phyloP scores from a whole-genome alignment of 2,888 invertebrate genomes.

The Drosophila kokeensis region DNA sequence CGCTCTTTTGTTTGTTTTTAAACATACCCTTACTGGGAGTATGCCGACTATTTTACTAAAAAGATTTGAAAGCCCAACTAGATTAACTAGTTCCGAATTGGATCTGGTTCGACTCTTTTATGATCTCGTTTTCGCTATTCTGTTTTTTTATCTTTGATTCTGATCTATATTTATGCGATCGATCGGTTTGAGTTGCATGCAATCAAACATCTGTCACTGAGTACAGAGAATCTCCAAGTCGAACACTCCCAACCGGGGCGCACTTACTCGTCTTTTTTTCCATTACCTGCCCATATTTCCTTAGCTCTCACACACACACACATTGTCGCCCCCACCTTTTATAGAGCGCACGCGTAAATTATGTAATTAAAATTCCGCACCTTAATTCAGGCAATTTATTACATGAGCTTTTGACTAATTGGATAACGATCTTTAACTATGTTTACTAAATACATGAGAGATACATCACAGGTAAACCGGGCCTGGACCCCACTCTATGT shows the following conservation, averaged over 20 bases:
- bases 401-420: conserved; percentile 80
- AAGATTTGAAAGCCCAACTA: neutral
- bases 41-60: fast-evolving
- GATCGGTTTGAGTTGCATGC: neutral
- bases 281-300: conserved; percentile 48
- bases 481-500: conserved; percentile 27
- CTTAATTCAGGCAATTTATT: conserved; percentile 83
- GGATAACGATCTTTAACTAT: conserved; percentile 80
- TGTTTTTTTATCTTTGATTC: neutral
- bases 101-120: neutral
- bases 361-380: conserved; percentile 85
- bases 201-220: neutral
- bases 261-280: conserved; percentile 13
- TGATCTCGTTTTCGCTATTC: neutral
- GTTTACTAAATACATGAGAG: conserved; percentile 69
- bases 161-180: neutral
- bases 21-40: conserved; percentile 5
- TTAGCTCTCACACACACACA: conserved; percentile 14
- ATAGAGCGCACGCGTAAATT: conserved; percentile 79
- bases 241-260: neutral
- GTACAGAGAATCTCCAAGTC: conserved; percentile 17
- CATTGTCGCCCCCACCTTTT: neutral
- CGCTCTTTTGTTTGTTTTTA: conserved; percentile 30
- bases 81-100: neutral
- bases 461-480: conserved; percentile 44